These are phyloP conservation scores for Varanus salvator DNA, from an alignment of 2,113 vertebrate species.

Conservation along the genomic window DNA sequence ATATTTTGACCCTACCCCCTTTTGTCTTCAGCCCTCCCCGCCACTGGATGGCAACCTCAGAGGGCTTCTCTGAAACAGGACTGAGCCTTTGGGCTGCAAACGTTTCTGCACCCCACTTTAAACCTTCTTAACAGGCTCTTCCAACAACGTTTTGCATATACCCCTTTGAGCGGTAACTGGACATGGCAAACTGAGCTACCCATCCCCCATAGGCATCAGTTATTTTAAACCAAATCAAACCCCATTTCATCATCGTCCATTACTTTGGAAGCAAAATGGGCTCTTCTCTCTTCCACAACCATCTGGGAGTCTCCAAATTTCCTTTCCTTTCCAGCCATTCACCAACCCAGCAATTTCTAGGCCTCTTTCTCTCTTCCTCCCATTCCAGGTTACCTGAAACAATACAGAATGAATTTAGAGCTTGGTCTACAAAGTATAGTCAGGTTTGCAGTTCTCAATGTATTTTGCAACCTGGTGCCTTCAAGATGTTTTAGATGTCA, in stretches of 20 bases:
- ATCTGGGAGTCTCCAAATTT: not conserved
- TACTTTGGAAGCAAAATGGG: not conserved
- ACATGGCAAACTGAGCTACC: not conserved
- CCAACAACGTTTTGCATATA: not conserved
- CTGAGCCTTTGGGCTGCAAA: too few species aligned
- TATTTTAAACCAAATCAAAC: not conserved
- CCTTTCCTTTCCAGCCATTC: not conserved
- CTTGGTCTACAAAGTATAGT: too few species aligned
- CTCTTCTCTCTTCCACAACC: not conserved
- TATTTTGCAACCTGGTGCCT: too few species aligned
- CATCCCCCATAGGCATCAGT: not conserved
- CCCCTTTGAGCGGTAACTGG: not conserved
- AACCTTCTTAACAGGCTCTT: not conserved
- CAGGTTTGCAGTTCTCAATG: too few species aligned
- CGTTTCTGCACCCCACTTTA: not conserved
- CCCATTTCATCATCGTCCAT: not conserved
- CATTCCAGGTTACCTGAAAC: not conserved
- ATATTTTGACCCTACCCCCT: too few species aligned
- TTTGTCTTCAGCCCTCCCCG: too few species aligned
- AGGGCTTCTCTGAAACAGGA: too few species aligned
- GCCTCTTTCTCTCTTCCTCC: not conserved
- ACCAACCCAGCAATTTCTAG: not conserved
- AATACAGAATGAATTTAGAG: too few species aligned
- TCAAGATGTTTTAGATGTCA: too few species aligned
- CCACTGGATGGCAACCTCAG: too few species aligned